Evolutionary conservation across 2,888 invertebrate species (phyloP).

Genomic region (Reticulitermes lucifugus): DNA sequence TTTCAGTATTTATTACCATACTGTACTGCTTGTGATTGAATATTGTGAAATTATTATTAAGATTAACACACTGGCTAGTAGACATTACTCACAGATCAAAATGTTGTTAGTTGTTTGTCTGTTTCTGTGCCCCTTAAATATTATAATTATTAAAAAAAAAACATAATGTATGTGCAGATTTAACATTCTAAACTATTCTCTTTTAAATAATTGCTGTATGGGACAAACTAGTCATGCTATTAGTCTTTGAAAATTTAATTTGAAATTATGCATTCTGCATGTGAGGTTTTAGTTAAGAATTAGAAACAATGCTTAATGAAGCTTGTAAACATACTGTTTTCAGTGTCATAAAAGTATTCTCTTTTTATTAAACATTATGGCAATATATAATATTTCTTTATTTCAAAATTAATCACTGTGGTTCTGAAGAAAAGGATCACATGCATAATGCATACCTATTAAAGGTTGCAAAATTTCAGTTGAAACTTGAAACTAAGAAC

Average conservation of each 20-base stretch:
- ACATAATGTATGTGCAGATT: constrained; percentile 17
- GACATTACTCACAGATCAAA: constrained; percentile 8
- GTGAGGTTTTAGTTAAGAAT: not conserved
- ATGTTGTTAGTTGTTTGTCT: constrained; percentile 18
- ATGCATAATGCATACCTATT: no score
- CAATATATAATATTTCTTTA: no score
- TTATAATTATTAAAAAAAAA: not conserved
- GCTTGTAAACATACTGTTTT: no score
- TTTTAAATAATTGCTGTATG: not conserved
- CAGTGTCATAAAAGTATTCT: no score
- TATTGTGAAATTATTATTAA: not conserved
- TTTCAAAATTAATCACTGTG: no score
- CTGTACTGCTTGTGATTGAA: not conserved
- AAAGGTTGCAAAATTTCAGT: no score
- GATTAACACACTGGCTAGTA: not conserved
- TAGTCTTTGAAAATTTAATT: constrained; percentile 20
- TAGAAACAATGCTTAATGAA: not conserved
- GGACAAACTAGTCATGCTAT: constrained; percentile 11
- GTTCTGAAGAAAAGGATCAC: no score
- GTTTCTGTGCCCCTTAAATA: constrained; percentile 7
- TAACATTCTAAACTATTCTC: not conserved
- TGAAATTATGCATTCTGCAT: not conserved
- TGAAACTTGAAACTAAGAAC: no score
- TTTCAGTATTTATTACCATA: not conserved
- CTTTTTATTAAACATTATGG: no score